Conservation (phyloP, 2,888 invertebrate genomes). For the Esperia sulphurella region DNA sequence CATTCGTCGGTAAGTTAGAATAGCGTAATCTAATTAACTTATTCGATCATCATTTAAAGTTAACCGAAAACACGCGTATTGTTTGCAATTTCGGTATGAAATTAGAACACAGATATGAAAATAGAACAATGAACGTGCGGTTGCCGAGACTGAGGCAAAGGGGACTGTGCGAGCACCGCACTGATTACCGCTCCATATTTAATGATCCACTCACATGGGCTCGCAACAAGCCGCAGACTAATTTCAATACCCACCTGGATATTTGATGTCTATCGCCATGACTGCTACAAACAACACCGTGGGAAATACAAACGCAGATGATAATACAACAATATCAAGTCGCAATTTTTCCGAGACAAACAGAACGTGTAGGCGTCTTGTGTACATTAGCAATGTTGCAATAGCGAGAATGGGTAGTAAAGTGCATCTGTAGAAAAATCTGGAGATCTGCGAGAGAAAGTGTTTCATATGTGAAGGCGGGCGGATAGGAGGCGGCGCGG, state of each 20-base stretch:
- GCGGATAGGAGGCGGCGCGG: slow-evolving; percentile 36
- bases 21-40: slow-evolving; percentile 6
- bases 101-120: slow-evolving; percentile 29
- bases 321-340: not conserved
- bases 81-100: slow-evolving; percentile 6
- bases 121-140: slow-evolving; percentile 43
- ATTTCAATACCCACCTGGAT: slow-evolving; percentile 64
- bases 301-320: slow-evolving; percentile 1
- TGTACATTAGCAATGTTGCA: slow-evolving; percentile 26
- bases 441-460: slow-evolving; percentile 65
- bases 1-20: not conserved
- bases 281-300: slow-evolving; percentile 1
- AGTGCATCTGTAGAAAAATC: slow-evolving; percentile 54
- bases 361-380: slow-evolving; percentile 3
- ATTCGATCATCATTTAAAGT: slow-evolving; percentile 3
- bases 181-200: slow-evolving; percentile 76
- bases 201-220: slow-evolving; percentile 67
- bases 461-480: slow-evolving; percentile 65
- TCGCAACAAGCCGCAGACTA: slow-evolving; percentile 58
- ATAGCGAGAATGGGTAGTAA: slow-evolving; percentile 24
- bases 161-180: slow-evolving; percentile 56
- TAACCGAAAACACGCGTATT: slow-evolving; percentile 18
- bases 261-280: slow-evolving; percentile 8
- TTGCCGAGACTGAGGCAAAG: slow-evolving; percentile 43
- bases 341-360: slow-evolving; percentile 7